Conservation (phyloP, 1,140 invertebrate species). For the Matsumurasca onukii region DNA sequence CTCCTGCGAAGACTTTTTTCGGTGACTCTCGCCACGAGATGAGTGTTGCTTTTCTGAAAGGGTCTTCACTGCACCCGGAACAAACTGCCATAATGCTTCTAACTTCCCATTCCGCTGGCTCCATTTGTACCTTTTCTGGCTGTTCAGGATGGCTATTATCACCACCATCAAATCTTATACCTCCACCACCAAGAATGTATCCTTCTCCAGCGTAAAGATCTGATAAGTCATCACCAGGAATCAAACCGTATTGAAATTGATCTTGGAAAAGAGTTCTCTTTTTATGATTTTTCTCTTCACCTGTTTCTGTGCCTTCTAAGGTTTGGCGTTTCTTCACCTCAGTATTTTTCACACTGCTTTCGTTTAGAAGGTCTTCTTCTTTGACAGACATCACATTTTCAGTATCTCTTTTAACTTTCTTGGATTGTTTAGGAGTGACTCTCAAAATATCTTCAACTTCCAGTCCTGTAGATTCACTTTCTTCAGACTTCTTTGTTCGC, state of each 20-base stretch:
- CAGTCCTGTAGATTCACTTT: not conserved
- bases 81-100: conserved; percentile 74
- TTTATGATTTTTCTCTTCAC: conserved; percentile 53
- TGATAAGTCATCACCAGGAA: conserved; percentile 30
- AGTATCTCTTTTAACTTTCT: conserved; percentile 28
- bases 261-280: conserved; percentile 50
- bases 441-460: conserved; percentile 8
- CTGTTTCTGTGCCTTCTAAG: not conserved
- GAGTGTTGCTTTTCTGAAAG: conserved; percentile 72
- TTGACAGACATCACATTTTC: conserved; percentile 19
- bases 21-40: conserved; percentile 71
- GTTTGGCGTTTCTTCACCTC: conserved; percentile 26
- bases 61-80: conserved; percentile 68
- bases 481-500: conserved; percentile 33
- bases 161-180: conserved; percentile 12
- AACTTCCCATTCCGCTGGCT: conserved; percentile 79
- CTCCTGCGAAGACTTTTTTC: conserved; percentile 72
- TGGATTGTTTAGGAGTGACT: not conserved
- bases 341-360: conserved; percentile 7
- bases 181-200: conserved; percentile 31
- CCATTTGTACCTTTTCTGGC: conserved; percentile 57
- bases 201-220: conserved; percentile 34
- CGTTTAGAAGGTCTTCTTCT: conserved; percentile 14
- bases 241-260: conserved; percentile 25
- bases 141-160: not conserved